Evolutionary conservation across 2,113 vertebrate species (phyloP).

Genomic region (Notarius quadriscutis): DNA sequence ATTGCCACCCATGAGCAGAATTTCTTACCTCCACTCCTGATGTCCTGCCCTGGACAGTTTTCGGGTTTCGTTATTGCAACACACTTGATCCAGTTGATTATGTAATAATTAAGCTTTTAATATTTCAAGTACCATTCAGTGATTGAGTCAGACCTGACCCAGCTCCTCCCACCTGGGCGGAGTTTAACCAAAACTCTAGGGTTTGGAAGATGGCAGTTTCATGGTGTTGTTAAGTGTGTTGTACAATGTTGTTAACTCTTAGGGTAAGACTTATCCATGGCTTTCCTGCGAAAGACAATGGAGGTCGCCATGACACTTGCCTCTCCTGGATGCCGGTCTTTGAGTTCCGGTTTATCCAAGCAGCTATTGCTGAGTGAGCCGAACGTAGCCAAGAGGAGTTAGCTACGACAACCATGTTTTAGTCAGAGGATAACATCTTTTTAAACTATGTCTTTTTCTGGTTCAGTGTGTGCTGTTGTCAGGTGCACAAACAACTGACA

Average conservation of each 20-base stretch:
- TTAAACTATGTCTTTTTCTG: too few relatives aligned
- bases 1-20: not conserved
- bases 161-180: not conserved
- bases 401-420: too few relatives aligned
- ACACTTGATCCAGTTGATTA: not conserved
- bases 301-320: too few relatives aligned
- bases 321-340: too few relatives aligned
- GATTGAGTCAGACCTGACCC: not conserved
- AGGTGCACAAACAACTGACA: too few relatives aligned
- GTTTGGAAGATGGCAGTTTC: not conserved
- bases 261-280: not conserved
- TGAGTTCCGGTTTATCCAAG: too few relatives aligned
- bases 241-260: not conserved
- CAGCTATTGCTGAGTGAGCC: too few relatives aligned
- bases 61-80: not conserved
- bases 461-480: too few relatives aligned
- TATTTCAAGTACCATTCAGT: not conserved
- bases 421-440: too few relatives aligned
- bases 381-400: too few relatives aligned
- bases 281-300: too few relatives aligned
- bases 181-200: not conserved
- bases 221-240: not conserved
- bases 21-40: not conserved
- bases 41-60: not conserved
- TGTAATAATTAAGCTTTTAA: not conserved